These are phyloP conservation scores for Melanogrammus aeglefinus DNA, from an alignment of 2,797 vertebrate species.

Conservation along the genomic window DNA sequence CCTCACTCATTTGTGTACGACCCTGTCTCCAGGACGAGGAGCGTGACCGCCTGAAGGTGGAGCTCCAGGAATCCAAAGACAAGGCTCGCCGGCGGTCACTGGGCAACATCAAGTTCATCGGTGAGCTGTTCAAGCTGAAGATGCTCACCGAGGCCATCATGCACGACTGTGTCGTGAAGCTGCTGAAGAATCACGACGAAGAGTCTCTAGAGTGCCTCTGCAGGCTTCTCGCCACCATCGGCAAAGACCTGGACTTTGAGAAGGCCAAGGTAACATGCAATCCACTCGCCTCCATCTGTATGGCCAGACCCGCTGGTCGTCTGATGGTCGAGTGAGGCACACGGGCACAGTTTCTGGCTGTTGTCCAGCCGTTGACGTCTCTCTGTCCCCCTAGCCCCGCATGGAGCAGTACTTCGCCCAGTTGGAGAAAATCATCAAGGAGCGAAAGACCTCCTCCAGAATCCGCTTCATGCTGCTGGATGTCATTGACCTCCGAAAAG, in stretches of 20 bases:
- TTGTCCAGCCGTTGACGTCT: not conserved
- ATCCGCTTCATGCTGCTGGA: conserved; percentile 98
- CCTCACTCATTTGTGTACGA: not conserved
- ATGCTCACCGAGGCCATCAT: conserved; percentile 98
- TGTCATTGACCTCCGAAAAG: conserved; percentile 89
- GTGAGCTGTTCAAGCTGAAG: conserved; percentile 97
- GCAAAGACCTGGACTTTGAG: conserved; percentile 97
- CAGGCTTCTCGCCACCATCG: conserved; percentile 93
- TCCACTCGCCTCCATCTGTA: not conserved
- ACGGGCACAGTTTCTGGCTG: not conserved
- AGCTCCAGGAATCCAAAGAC: conserved; percentile 83
- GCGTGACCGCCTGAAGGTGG: conserved; percentile 85
- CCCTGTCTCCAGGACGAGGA: conserved; percentile 79
- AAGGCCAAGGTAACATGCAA: conserved; percentile 83
- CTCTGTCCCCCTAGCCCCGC: conserved; percentile 76
- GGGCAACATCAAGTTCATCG: conserved; percentile 97
- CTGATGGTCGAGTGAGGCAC: not conserved
- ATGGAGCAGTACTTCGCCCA: conserved; percentile 99
- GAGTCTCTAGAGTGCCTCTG: conserved; percentile 98
- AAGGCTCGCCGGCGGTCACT: conserved; percentile 89
- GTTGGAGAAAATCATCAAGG: conserved; percentile 99
- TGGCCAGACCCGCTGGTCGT: not conserved
- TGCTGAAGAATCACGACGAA: conserved; percentile 96
- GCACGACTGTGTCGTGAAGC: conserved; percentile 97
- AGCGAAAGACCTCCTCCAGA: conserved; percentile 93